Evolutionary conservation across 1,140 invertebrate genomes (phyloP), one percentile per base, ranked within the genome.

Genomic region (Drosophila willistoni): DNA sequence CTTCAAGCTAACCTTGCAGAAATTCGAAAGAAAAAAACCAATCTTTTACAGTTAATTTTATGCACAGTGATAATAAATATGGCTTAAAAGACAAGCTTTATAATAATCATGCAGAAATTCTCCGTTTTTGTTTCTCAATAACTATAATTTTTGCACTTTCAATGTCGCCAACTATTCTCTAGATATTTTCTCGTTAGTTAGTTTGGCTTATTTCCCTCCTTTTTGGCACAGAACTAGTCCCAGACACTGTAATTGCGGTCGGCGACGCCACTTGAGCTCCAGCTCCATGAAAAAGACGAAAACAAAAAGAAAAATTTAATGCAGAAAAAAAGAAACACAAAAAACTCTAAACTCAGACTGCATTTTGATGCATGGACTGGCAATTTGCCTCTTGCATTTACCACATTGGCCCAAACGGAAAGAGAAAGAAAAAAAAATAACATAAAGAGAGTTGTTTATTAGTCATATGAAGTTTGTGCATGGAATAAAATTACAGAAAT

Each of bases 201-300:
- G 44, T 51, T 14, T 22, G 17, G 9, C 10, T 51, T 51, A 22
- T 51, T 51, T 22, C n/a, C 13, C 29, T 29, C 14, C 29, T 7
- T 22, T 67, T 25, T 76, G 61, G 56, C 62, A 68, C 22, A 66
- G 69, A 65, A 73, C 71, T n/a, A n/a, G n/a, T 29, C 75, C 71
- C 77, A 80, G 77, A 73, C 75, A 33, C 69, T 65, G 57, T 79
- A 79, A 73, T 77, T 79, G 73, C 61, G 56, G 73, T 65, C 64
- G 59, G 51, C 64, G 33, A 55, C 19, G 33, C 42, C 73, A 77
- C 69, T 79, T 64, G 57, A 73, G 65, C 61, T 51, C 1, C 7
- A 51, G 19, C 44, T 51, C 17, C 17, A 12, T 22, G 14, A 22
- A 51, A 51, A 47, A 51, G 9, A 22, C 9, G 4, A 19, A 51